phyloP scores from a whole-genome alignment of 1,140 invertebrate genomes.

The Conus betulinus region DNA sequence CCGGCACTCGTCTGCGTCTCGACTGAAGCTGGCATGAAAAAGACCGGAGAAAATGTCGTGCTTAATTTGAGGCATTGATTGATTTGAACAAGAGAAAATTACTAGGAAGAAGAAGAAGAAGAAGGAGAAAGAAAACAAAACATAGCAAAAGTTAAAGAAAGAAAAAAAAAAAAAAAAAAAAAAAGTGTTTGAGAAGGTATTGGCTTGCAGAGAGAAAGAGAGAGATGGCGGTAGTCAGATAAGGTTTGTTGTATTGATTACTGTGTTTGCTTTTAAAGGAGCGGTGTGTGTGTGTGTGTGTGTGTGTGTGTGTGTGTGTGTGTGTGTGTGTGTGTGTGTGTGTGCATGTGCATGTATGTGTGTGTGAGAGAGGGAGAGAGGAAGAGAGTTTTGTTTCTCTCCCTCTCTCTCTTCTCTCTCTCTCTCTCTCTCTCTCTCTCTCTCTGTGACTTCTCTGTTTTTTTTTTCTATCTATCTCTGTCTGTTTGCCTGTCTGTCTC shows the following conservation, averaged over 20 bases:
- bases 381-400: no score
- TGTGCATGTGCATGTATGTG: no score
- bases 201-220: constrained; percentile 31
- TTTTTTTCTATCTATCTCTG: constrained; percentile 2
- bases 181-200: constrained; percentile 16
- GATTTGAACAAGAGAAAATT: constrained; percentile 17
- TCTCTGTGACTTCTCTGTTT: no score
- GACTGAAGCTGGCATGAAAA: background rate
- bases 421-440: no score
- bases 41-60: background rate
- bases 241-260: constrained; percentile 3
- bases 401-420: no score
- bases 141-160: background rate
- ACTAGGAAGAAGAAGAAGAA: background rate
- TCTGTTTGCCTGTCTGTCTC: constrained; percentile 5
- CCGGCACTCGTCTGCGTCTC: background rate
- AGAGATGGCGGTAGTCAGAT: constrained; percentile 1
- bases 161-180: constrained; percentile 4
- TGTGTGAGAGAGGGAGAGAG: no score
- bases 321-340: no score
- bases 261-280: background rate
- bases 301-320: no score
- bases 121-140: background rate
- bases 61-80: background rate
- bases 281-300: background rate